Evolutionary conservation across 2,797 vertebrate species (phyloP), one percentile per base, ranked within the genome.

Genomic region (Capromys pilorides): DNA sequence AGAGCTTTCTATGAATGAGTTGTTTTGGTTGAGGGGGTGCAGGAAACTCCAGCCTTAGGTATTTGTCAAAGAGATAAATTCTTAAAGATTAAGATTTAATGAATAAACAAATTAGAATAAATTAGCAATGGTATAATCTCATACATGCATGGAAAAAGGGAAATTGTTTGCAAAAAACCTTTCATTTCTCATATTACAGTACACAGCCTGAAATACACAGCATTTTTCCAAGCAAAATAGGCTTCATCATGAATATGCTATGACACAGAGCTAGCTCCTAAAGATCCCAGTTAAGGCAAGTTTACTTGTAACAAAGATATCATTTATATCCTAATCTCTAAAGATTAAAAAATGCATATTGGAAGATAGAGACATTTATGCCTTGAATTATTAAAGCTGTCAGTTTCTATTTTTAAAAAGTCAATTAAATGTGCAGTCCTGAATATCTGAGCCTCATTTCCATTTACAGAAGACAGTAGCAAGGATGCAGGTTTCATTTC

Each of bases 361-460:
- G 49, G 89, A 96, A 91, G 88, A 95, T 36, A 96, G 95, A 96
- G 83, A 95, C 28, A 85, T 93, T 80, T 94, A 94, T 93, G 86
- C 62, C 26, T 95, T 96, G 80, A 97, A 97, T 97, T 96, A 97
- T 96, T 97, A 95, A 97, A 78, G 41, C 69, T 94, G 69, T 82
- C 95, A 94, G 94, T 93, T 49, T 49, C 95, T 95, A 96, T 96
- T 96, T 97, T 97, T 97, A 96, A 96, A 96, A 96, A 91, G 51
- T 89, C 88, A 96, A 84, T 91, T 90, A 95, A 95, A 90, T n/a
- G 8, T 96, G 75, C 79, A 92, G 51, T 81, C 45, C 77, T 94
- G 39, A 45, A 91, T 92, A 49, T 97, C 69, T 95, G 94, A 92
- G 77, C 26, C 77, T 92, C 86, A 89, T 75, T 95, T 90, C 28